These are phyloP conservation scores for Gymnocheta viridis DNA, from an alignment of 2,888 invertebrate genomes.

Conservation along the genomic window DNA sequence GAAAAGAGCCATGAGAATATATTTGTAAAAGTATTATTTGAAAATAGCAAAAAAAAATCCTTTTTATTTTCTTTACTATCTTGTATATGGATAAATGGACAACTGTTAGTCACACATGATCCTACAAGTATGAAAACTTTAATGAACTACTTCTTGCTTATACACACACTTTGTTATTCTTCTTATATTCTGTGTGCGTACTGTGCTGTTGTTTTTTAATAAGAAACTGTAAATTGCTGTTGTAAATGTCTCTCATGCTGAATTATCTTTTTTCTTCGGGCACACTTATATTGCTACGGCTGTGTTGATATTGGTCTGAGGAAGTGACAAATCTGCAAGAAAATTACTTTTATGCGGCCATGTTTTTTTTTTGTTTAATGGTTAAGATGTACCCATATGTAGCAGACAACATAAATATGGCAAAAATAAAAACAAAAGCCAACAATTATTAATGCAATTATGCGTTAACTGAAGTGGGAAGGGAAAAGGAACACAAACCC, in stretches of 20 bases:
- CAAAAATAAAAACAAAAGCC: neutral
- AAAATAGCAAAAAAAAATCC: too few species aligned
- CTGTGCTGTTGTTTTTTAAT: neutral
- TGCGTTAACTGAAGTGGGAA: slow-evolving; percentile 17
- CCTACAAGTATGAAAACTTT: neutral
- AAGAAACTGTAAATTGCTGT: slow-evolving; percentile 28
- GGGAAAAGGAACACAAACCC: neutral
- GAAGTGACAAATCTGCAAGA: neutral
- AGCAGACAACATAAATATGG: neutral
- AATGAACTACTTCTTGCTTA: neutral
- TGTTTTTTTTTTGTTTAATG: slow-evolving; percentile 5
- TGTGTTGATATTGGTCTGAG: neutral
- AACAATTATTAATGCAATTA: slow-evolving; percentile 58
- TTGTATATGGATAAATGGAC: neutral
- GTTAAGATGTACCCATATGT: slow-evolving; percentile 19
- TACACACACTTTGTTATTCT: neutral
- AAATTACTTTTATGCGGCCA: neutral
- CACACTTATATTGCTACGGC: neutral
- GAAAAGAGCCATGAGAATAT: too few species aligned
- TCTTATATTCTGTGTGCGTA: neutral
- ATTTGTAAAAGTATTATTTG: too few species aligned
- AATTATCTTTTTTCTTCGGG: neutral
- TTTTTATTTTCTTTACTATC: neutral
- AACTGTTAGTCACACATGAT: neutral
- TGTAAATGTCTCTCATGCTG: slow-evolving; percentile 12